Conservation (phyloP, 2,113 vertebrate species). For the Osmerus mordax region DNA sequence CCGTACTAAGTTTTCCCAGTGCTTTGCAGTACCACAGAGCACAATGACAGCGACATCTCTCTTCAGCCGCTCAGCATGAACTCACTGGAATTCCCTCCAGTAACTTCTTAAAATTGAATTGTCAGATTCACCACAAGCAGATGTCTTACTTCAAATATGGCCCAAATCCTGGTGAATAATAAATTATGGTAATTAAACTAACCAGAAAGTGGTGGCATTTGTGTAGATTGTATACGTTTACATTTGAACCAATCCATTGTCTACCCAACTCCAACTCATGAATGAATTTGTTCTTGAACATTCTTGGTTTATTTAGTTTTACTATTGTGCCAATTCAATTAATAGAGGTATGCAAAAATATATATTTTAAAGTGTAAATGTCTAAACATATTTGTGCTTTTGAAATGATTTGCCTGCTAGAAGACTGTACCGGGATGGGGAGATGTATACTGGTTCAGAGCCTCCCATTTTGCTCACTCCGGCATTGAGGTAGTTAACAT, state of each 20-base stretch:
- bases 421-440: neutral
- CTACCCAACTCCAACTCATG: neutral
- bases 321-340: neutral
- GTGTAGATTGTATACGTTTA: neutral
- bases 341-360: no score
- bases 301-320: neutral
- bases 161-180: constrained; percentile 7
- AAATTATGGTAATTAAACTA: constrained; percentile 5
- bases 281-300: neutral
- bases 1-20: constrained; percentile 31
- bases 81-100: neutral
- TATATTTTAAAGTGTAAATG: no score
- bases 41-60: constrained; percentile 35
- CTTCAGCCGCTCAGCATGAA: constrained; percentile 2
- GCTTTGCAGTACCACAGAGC: constrained; percentile 15
- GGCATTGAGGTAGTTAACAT: constrained; percentile 54
- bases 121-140: neutral
- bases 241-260: neutral
- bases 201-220: neutral
- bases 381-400: no score
- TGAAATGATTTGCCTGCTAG: no score
- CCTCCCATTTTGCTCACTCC: neutral
- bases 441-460: neutral
- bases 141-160: constrained; percentile 27
- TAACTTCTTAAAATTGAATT: neutral